Evolutionary conservation across 2,888 invertebrate genomes (phyloP), one percentile per base, ranked within the genome.

Genomic region (Xylocampa areola): DNA sequence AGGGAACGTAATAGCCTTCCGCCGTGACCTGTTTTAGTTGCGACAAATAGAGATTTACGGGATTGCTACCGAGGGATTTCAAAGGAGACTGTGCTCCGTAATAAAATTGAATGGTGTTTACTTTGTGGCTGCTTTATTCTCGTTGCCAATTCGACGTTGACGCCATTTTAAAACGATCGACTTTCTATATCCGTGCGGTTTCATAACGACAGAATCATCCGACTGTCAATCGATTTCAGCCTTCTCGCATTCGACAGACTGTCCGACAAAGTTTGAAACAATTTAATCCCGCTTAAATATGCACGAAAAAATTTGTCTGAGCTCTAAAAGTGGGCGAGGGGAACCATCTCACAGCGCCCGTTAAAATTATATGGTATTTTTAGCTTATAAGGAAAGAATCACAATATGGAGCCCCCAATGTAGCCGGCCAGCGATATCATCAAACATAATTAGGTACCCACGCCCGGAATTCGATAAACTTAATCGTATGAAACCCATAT

Each of bases 1-100:
- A 91, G 92, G 91, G 89, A 91, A 80, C 91, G 92, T 92, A 92
- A 93, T 92, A 92, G 92, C 91, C 89, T 90, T 88, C 89, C 87
- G 86, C 90, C 89, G 93, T 93, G 93, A 93, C 93, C 93, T 92
- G 93, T 89, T 94, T 92, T 89, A 92, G 90, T 91, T 90, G 92
- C 91, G 90, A 93, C 93, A 93, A 93, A 94, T 93, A 91, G 91
- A 93, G 92, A 93, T 93, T 94, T 94, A 94, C 92, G 87, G 85
- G 85, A 91, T 89, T 86, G 89, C 90, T 84, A 81, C 80, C 82
- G 79, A 80, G 86, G 87, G 87, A 86, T 88, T 88, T 80, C 85
- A 84, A 88, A 86, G 82, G 80, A 86, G 79, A 82, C 85, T 83
- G 80, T 80, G 86, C 82, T 74, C 75, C 77, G 84, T 91, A 91